phyloP scores from a whole-genome alignment of 2,888 invertebrate species.

The Drosophila quinaria region DNA sequence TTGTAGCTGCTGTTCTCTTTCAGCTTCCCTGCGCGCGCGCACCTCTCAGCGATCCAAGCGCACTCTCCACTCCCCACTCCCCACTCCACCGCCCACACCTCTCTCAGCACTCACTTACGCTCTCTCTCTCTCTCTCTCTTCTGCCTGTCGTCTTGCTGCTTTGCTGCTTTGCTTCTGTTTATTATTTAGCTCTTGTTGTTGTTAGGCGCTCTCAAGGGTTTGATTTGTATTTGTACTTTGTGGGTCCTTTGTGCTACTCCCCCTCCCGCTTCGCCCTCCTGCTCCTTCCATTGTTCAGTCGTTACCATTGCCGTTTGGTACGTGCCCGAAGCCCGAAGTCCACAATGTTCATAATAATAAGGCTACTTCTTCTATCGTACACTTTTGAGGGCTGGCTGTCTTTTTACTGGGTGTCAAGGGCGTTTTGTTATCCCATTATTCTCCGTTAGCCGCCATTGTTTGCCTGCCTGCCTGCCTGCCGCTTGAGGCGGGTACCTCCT shows the following conservation, averaged over 20 bases:
- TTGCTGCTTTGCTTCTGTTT: slow-evolving; percentile 46
- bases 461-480: slow-evolving; percentile 32
- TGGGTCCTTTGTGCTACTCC: slow-evolving; percentile 63
- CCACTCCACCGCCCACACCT: slow-evolving; percentile 9
- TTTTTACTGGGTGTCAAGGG: slow-evolving; percentile 85
- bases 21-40: slow-evolving; percentile 45
- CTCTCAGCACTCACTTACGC: background rate
- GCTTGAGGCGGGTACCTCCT: slow-evolving; percentile 39
- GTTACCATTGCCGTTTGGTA: slow-evolving; percentile 63
- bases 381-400: slow-evolving; percentile 78
- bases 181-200: slow-evolving; percentile 66
- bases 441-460: slow-evolving; percentile 76
- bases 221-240: slow-evolving; percentile 77
- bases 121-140: background rate
- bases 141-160: slow-evolving; percentile 11
- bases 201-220: slow-evolving; percentile 74
- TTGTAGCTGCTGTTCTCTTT: slow-evolving; percentile 24
- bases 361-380: slow-evolving; percentile 74
- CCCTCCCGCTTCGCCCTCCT: background rate
- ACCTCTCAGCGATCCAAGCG: background rate
- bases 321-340: slow-evolving; percentile 67
- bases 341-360: slow-evolving; percentile 80
- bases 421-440: slow-evolving; percentile 85
- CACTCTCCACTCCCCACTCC: background rate
- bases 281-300: background rate